These are phyloP conservation scores for Malurus splendens DNA, from an alignment of 2,797 vertebrate species.

Conservation along the genomic window DNA sequence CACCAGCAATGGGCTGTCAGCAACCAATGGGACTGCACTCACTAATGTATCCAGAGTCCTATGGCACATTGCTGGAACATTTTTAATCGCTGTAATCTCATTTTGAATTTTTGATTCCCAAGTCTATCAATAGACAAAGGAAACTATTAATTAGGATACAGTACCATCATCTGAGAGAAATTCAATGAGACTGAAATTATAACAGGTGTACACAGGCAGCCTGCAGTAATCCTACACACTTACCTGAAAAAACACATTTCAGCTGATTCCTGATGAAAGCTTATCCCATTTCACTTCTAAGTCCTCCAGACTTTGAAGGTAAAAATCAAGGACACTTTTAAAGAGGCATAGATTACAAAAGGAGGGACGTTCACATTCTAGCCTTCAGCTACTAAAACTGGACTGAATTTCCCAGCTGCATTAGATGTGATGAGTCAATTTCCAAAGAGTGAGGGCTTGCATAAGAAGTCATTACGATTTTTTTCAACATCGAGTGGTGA, in stretches of 20 bases:
- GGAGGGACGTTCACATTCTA: not conserved
- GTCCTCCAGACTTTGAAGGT: not conserved
- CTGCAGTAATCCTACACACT: not conserved
- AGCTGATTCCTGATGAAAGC: not conserved
- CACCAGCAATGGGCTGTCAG: not conserved
- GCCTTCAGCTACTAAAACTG: constrained; percentile 11
- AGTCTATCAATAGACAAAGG: not conserved
- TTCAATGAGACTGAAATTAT: not conserved
- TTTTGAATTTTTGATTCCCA: not conserved
- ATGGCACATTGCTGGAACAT: not conserved
- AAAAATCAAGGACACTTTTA: constrained; percentile 3
- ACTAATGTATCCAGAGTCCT: not conserved
- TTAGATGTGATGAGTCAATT: not conserved
- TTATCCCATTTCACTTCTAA: not conserved
- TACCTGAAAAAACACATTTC: not conserved
- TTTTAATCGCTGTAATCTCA: not conserved
- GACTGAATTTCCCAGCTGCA: constrained; percentile 11
- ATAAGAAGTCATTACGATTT: not conserved
- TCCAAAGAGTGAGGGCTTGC: not conserved
- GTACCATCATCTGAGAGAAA: not conserved
- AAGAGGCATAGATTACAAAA: not conserved
- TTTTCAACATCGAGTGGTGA: not conserved
- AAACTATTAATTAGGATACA: not conserved
- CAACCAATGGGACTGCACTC: not conserved
- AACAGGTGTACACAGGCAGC: not conserved